Evolutionary conservation across 2,888 invertebrate species (phyloP), one percentile per base, ranked within the genome.

Genomic region (Diarsia rubi): DNA sequence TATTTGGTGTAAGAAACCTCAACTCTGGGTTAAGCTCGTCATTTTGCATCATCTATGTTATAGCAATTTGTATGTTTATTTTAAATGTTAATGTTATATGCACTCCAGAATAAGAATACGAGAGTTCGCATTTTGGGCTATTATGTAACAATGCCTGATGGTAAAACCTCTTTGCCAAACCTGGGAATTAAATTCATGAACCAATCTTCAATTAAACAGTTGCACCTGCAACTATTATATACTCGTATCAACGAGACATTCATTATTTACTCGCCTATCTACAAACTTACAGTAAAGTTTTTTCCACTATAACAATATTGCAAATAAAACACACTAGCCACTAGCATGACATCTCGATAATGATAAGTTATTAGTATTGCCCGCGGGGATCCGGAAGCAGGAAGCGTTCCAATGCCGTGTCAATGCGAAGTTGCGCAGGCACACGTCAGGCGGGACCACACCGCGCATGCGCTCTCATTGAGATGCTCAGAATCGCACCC

Each of bases 361-460:
- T 87, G 86, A 84, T 78, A 75, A 88, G 86, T 89, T 91, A 93
- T 95, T 95, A 94, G 93, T 94, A 95, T 95, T 92, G 92, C 87
- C 86, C 85, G 90, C 91, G 88, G 87, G 90, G 88, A 91, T 91
- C 92, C 95, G 95, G 96, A 96, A 96, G 94, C 84, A 94, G 96
- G 96, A 95, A 96, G 93, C 82, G 74, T 69, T 77, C 89, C 93
- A 94, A 90, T 94, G 95, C 85, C 94, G 88, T 80, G 83, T 79
- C 87, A 86, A 86, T 90, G 89, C 88, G 85, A 89, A 90, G 87
- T 90, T 90, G 90, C 90, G 89, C 73, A 31, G 16, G 78, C 89
- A 88, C 82, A 84, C 84, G 87, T 86, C 86, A 85, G 84, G 80
- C 82, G 82, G 84, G 89, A 88, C 81, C 86, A 90, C 87, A 87